Evolutionary conservation across 2,888 invertebrate species (phyloP).

Genomic region (Antheraea assamensis): DNA sequence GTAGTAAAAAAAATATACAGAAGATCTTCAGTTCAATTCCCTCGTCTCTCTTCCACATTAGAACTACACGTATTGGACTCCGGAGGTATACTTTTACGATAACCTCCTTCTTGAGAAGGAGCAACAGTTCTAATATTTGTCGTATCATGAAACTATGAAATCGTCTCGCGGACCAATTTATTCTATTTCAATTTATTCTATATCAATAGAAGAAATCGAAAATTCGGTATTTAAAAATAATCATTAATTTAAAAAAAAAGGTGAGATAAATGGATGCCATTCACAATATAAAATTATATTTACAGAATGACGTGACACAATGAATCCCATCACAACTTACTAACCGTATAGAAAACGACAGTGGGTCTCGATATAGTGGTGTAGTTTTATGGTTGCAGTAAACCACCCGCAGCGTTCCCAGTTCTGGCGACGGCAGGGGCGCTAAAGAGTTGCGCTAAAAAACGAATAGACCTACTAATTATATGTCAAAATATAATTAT

Average conservation of each 20-base stretch:
- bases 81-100: too few relatives aligned
- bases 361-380: conserved; percentile 62
- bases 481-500: conserved; percentile 39
- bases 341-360: conserved; percentile 48
- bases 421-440: conserved; percentile 38
- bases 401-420: conserved; percentile 70
- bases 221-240: not conserved
- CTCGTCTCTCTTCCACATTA: too few relatives aligned
- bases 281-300: conserved; percentile 2
- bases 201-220: too few relatives aligned
- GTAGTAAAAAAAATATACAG: too few relatives aligned
- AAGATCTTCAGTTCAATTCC: too few relatives aligned
- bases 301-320: conserved; percentile 46
- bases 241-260: not conserved
- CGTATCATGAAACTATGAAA: too few relatives aligned
- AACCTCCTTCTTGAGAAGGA: too few relatives aligned
- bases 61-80: too few relatives aligned
- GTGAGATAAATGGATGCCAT: too few relatives aligned
- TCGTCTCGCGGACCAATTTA: not conserved
- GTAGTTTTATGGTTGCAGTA: conserved; percentile 64
- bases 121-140: too few relatives aligned
- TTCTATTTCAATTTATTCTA: too few relatives aligned
- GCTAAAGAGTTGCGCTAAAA: conserved; percentile 48
- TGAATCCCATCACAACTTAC: conserved; percentile 43
- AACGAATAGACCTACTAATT: conserved; percentile 48